These are phyloP conservation scores for Accipiter cooperii DNA, from an alignment of 2,113 vertebrate genomes.

Conservation along the genomic window DNA sequence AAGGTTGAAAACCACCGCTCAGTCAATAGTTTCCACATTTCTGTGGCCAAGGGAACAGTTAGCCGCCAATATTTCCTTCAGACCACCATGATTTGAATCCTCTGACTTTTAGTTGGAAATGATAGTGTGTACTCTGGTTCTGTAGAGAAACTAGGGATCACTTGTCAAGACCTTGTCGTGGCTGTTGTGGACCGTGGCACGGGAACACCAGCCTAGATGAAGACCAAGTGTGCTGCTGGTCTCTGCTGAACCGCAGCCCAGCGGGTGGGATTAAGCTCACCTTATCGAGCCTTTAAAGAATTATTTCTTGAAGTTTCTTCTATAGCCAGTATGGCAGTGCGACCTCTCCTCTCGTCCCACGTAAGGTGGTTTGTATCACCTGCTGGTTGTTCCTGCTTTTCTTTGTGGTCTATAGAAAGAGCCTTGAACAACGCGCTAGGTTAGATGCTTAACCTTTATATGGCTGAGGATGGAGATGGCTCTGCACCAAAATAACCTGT, in stretches of 20 bases:
- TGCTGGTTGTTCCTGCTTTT: background rate
- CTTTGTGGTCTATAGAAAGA: background rate
- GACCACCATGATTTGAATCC: background rate
- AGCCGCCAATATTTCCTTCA: background rate
- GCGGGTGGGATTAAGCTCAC: background rate
- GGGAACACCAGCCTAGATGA: background rate
- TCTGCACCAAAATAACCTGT: background rate
- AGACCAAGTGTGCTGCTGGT: background rate
- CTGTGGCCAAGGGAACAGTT: background rate
- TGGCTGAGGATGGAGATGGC: background rate
- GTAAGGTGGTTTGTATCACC: background rate
- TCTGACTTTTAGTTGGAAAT: background rate
- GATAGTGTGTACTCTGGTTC: accelerated
- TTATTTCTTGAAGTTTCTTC: background rate
- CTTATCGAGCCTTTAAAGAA: background rate
- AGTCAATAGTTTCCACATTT: background rate
- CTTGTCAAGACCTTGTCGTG: background rate
- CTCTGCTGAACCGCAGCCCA: background rate
- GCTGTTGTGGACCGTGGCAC: background rate
- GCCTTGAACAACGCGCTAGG: background rate
- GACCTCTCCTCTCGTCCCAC: background rate
- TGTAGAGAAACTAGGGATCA: background rate
- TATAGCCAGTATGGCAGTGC: background rate
- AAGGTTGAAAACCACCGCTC: background rate
- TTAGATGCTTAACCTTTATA: background rate